Conservation (phyloP, 2,888 invertebrate species). For the Drosophila niveifrons region DNA sequence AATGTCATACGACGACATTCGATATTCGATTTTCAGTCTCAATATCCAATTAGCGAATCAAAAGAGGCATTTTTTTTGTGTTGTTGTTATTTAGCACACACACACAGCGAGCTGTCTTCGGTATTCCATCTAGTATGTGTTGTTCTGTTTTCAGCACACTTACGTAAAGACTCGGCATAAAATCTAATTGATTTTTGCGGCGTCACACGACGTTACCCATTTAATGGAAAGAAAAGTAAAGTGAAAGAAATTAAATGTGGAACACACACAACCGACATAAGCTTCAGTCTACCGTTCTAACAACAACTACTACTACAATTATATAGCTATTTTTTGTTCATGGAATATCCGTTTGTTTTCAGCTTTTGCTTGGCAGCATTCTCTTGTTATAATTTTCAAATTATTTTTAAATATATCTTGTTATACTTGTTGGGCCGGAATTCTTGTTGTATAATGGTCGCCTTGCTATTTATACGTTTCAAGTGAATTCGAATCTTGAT, state of each 20-base stretch:
- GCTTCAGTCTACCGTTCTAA: slow-evolving; percentile 13
- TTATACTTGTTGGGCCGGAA: slow-evolving; percentile 5
- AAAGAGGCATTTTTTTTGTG: slow-evolving; percentile 21
- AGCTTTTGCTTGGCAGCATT: not conserved
- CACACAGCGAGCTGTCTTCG: slow-evolving; percentile 20
- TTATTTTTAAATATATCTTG: not conserved
- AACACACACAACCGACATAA: slow-evolving; percentile 13
- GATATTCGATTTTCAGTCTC: slow-evolving; percentile 41
- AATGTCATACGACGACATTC: slow-evolving; percentile 27
- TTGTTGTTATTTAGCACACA: slow-evolving; percentile 40
- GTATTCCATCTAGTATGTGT: slow-evolving; percentile 14
- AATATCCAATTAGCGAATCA: slow-evolving; percentile 44
- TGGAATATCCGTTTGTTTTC: slow-evolving; percentile 1
- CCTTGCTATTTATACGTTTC: not conserved
- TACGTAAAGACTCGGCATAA: slow-evolving; percentile 38
- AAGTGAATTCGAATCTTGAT: not conserved
- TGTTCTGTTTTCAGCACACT: slow-evolving; percentile 22
- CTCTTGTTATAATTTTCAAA: not conserved
- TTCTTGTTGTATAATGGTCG: not conserved
- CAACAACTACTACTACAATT: not conserved
- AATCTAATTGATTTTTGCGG: slow-evolving; percentile 42
- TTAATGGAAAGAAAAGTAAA: slow-evolving; percentile 30
- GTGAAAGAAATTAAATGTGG: slow-evolving; percentile 37
- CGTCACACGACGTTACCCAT: slow-evolving; percentile 25
- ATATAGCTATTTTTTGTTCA: not conserved